Conservation (phyloP, 2,113 vertebrate genomes). For the Dolichallabes microphthalmus region DNA sequence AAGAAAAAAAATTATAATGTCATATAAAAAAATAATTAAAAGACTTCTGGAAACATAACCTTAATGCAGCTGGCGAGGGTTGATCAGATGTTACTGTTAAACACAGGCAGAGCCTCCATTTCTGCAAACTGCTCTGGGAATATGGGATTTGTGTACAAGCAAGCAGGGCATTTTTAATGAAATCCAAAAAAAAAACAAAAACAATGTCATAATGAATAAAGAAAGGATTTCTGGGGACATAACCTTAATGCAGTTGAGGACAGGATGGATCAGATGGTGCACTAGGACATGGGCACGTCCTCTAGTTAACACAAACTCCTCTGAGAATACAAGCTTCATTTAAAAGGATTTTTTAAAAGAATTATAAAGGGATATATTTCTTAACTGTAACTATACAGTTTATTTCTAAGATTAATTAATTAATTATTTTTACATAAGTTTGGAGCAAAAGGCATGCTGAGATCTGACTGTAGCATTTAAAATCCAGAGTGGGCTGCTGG, state of each 20-base stretch:
- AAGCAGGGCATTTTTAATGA: neutral
- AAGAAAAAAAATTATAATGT: neutral
- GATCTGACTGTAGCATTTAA: conserved; percentile 28
- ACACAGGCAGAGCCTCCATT: neutral
- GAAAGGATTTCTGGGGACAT: neutral
- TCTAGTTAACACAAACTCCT: neutral
- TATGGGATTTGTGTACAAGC: neutral
- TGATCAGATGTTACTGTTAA: conserved; percentile 13
- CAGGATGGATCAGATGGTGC: neutral
- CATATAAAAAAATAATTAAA: conserved; percentile 8
- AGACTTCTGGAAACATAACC: neutral
- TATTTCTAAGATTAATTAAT: conserved; percentile 32
- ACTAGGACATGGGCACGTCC: neutral
- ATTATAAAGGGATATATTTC: neutral
- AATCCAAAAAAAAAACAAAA: neutral
- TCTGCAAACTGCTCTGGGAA: conserved; percentile 2
- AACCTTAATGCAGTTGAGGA: neutral
- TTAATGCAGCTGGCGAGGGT: neutral
- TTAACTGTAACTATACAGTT: conserved; percentile 29
- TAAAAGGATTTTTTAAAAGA: neutral
- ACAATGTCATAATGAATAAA: neutral
- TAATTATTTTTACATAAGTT: conserved; percentile 34
- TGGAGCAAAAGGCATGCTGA: neutral
- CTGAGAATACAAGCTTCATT: neutral
- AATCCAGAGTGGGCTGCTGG: conserved; percentile 12